phyloP scores from a whole-genome alignment of 1,140 invertebrate species.

The Bombus breviceps region DNA sequence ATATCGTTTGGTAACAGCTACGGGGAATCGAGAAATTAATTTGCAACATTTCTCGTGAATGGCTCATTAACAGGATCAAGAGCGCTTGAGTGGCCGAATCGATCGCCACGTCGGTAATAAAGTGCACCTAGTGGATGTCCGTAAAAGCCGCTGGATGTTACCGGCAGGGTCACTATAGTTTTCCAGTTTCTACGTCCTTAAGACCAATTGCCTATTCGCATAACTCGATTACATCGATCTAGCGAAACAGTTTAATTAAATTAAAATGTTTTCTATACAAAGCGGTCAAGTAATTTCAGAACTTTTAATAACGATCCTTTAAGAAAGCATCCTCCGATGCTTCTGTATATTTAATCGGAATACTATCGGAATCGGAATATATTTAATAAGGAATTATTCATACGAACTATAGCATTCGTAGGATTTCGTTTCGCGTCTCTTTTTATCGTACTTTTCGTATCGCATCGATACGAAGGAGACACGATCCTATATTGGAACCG shows the following conservation, averaged over 20 bases:
- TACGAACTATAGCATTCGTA: not conserved
- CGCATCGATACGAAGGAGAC: not conserved
- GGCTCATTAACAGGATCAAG: conserved; percentile 13
- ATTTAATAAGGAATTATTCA: too few species aligned
- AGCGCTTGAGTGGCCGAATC: conserved; percentile 63
- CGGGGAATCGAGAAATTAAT: not conserved
- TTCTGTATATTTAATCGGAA: too few species aligned
- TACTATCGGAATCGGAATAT: too few species aligned
- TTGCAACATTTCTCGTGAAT: not conserved
- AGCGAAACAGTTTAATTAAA: not conserved
- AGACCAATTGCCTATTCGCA: not conserved
- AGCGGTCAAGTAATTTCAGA: not conserved
- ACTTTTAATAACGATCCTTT: not conserved
- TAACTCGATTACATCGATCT: not conserved
- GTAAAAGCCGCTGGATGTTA: conserved; percentile 68
- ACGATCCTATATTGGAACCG: not conserved
- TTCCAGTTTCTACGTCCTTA: conserved; percentile 17
- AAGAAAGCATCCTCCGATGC: not conserved
- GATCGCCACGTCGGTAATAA: conserved; percentile 79
- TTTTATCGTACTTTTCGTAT: not conserved
- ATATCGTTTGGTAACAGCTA: not conserved
- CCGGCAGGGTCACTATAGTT: conserved; percentile 69
- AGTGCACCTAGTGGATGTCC: conserved; percentile 64
- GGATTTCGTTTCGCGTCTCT: not conserved
- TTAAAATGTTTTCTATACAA: not conserved